A percentile compares a stretch with the other conserved stretches of the same genome.
These are phyloP conservation scores for Pipistrellus pipistrellus DNA, from an alignment of 2,797 vertebrate species.

Conservation along the genomic window DNA sequence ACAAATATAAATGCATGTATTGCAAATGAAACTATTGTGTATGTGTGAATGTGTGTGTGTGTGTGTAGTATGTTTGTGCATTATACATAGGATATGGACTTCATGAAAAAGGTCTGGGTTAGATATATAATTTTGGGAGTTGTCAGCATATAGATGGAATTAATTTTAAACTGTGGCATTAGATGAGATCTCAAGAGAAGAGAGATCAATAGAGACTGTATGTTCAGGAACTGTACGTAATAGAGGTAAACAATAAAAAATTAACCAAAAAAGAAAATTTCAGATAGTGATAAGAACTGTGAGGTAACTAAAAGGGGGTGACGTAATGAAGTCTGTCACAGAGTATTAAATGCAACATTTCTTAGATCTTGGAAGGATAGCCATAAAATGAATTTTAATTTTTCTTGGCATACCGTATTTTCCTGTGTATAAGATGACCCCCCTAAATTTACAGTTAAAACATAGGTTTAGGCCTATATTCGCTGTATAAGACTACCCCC, in stretches of 20 bases:
- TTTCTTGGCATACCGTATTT: not conserved
- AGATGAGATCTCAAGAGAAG: not conserved
- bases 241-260: not conserved
- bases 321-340: not conserved
- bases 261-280: not conserved
- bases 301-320: not conserved
- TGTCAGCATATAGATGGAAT: not conserved
- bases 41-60: not conserved
- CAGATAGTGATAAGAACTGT: not conserved
- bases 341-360: not conserved
- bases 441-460: too few relatives aligned
- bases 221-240: not conserved
- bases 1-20: not conserved
- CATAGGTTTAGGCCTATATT: too few relatives aligned
- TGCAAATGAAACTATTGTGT: not conserved
- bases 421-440: too few relatives aligned
- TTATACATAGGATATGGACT: not conserved
- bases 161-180: constrained; percentile 13
- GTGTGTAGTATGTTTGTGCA: too few relatives aligned
- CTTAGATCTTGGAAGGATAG: not conserved
- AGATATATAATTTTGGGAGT: not conserved
- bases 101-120: not conserved
- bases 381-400: not conserved
- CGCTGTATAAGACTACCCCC: too few relatives aligned
- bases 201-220: not conserved